Evolutionary conservation across 2,113 vertebrate species (phyloP), one percentile per base, ranked within the genome.

Genomic region (Coregonus clupeaformis): DNA sequence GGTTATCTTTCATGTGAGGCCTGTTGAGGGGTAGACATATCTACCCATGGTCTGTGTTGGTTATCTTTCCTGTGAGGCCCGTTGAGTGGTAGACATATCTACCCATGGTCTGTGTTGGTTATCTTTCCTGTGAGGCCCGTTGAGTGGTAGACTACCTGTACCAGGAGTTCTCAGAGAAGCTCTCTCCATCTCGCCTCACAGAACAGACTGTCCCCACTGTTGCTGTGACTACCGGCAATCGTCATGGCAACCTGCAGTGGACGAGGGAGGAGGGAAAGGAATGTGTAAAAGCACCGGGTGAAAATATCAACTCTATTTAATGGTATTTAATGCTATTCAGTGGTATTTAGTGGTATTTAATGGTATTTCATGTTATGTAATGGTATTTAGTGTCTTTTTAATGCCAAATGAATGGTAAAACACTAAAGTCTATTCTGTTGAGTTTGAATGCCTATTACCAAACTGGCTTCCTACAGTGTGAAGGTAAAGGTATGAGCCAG

Each of bases 171-270:
- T 74, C 67, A 71, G 59, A 69, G 25, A 68, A 64, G 49, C n/a
- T 68, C 20, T 27, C 36, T 68, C 22, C 24, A 60, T 80, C 69
- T 57, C 68, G 52, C 69, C 32, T 30, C 76, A 68, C 72, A 69
- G 68, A 78, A 76, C 64, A 75, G 63, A 71, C 68, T 68, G 72
- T 30, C 71, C 72, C 42, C 64, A 57, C 60, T 49, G 80, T 82
- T 82, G 76, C 80, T 73, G 69, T 78, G 80, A 76, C 68, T 69
- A 82, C 76, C 27, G 63, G 65, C 72, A 45, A 71, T 76, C 77
- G 73, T 64, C 75, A 75, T 78, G 80, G 76, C 72, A 78, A 82
- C 80, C 72, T 36, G 12, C 11, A 24, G 59, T 30, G 71, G 80
- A 67, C 12, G 57, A 63, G 70, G 62, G 55, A 65, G 74, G 42